phyloP scores from a whole-genome alignment of 2,888 invertebrate species.

The Galeruca laticollis region DNA sequence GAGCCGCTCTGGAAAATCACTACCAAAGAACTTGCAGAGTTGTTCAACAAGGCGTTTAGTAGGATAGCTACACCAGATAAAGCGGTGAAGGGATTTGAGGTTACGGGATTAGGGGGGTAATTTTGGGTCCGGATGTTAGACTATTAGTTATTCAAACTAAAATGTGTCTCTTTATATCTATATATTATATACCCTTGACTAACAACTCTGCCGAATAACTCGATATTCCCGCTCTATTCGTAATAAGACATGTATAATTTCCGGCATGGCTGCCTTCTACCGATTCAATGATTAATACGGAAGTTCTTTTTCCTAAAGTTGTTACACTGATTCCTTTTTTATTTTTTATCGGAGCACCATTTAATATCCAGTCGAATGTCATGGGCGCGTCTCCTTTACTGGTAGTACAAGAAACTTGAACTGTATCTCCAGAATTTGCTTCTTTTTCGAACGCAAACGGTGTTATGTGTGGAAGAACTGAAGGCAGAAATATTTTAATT shows the following conservation, averaged over 20 bases:
- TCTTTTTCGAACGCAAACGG: conserved; percentile 69
- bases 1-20: no score
- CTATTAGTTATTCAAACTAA: no score
- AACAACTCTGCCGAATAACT: conserved; percentile 68
- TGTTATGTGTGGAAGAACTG: conserved; percentile 66
- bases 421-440: conserved; percentile 77
- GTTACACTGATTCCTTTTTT: conserved; percentile 60
- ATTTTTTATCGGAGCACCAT: conserved; percentile 61
- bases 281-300: conserved; percentile 75
- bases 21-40: no score
- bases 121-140: no score
- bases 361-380: conserved; percentile 79
- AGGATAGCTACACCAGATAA: no score
- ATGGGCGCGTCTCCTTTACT: conserved; percentile 83
- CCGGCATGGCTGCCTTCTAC: conserved; percentile 81
- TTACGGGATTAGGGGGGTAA: no score
- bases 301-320: conserved; percentile 70
- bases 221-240: conserved; percentile 70
- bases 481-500: conserved; percentile 6
- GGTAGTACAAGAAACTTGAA: conserved; percentile 76
- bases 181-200: conserved; percentile 67
- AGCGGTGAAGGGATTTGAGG: no score
- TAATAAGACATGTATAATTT: conserved; percentile 81
- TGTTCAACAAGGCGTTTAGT: no score
- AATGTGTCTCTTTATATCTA: not conserved